Evolutionary conservation across 2,888 invertebrate species (phyloP).

Genomic region (Ametastegia equiseti): DNA sequence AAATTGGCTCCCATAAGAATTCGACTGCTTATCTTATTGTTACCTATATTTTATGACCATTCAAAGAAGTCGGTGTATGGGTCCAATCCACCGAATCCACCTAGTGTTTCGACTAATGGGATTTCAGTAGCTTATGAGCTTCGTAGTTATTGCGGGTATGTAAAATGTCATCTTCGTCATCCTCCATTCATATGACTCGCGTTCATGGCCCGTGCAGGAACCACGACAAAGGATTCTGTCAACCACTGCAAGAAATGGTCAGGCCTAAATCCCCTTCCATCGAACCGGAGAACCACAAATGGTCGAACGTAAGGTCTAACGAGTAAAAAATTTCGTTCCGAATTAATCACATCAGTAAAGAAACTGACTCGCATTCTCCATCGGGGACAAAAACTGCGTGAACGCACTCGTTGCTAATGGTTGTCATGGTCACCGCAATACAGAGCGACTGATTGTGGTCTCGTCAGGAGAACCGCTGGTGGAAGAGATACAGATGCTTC

Average conservation of each 20-base stretch:
- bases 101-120: background rate
- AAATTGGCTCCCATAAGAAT: background rate
- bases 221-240: slow-evolving; percentile 24
- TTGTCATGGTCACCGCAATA: slow-evolving; percentile 9
- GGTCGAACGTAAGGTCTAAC: background rate
- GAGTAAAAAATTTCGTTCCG: background rate
- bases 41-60: background rate
- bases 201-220: slow-evolving; percentile 9
- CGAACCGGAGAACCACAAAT: slow-evolving; percentile 11
- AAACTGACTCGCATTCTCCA: slow-evolving; percentile 15
- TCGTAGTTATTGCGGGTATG: slow-evolving; percentile 36
- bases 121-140: background rate
- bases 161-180: slow-evolving; percentile 19
- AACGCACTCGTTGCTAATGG: slow-evolving; percentile 20
- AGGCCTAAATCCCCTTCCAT: background rate
- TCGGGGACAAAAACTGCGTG: background rate
- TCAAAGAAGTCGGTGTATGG: no score
- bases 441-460: background rate
- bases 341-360: background rate
- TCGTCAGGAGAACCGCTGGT: slow-evolving; percentile 7
- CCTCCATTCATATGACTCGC: background rate
- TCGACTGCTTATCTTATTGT: background rate
- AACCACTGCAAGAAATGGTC: slow-evolving; percentile 5
- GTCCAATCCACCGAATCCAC: no score
- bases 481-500: background rate